phyloP scores from a whole-genome alignment of 2,888 invertebrate genomes.

The Rotaria socialis region DNA sequence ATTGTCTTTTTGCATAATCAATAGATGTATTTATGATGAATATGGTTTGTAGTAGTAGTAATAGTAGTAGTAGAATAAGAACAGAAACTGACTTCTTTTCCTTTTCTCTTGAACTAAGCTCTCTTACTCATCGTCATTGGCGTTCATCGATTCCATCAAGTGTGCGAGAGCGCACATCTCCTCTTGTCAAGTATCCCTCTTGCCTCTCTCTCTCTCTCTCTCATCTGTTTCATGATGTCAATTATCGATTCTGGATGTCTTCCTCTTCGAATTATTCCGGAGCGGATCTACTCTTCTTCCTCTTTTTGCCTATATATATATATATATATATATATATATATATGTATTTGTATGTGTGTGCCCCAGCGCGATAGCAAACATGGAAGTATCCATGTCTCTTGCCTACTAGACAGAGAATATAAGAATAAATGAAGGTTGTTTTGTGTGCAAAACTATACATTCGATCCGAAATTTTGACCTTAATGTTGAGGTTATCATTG shows the following conservation, averaged over 20 bases:
- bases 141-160: conserved; percentile 25
- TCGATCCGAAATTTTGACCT: not conserved
- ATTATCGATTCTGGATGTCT: conserved; percentile 28
- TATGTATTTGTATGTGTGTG: conserved; percentile 32
- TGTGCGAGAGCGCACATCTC: conserved; percentile 13
- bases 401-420: not conserved
- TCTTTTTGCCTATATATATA: conserved; percentile 16
- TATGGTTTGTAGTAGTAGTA: not conserved
- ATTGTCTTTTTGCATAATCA: conserved; percentile 32
- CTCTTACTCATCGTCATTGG: conserved; percentile 9
- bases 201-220: not conserved
- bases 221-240: conserved; percentile 17
- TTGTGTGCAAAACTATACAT: conserved; percentile 12
- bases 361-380: conserved; percentile 22
- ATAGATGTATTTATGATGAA: conserved; percentile 26
- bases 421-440: conserved; percentile 9
- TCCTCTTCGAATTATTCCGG: conserved; percentile 32
- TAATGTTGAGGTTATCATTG: conserved; percentile 12
- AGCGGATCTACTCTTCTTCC: conserved; percentile 17
- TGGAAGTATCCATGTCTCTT: conserved; percentile 29
- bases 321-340: not conserved
- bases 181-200: conserved; percentile 17
- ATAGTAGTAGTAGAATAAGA: not conserved
- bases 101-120: not conserved
- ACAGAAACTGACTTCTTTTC: conserved; percentile 11